Percentiles rank a stretch among this genome's conserved stretches.
Evolutionary conservation across 2,113 vertebrate genomes (phyloP).

Genomic region (Gavia stellata): DNA sequence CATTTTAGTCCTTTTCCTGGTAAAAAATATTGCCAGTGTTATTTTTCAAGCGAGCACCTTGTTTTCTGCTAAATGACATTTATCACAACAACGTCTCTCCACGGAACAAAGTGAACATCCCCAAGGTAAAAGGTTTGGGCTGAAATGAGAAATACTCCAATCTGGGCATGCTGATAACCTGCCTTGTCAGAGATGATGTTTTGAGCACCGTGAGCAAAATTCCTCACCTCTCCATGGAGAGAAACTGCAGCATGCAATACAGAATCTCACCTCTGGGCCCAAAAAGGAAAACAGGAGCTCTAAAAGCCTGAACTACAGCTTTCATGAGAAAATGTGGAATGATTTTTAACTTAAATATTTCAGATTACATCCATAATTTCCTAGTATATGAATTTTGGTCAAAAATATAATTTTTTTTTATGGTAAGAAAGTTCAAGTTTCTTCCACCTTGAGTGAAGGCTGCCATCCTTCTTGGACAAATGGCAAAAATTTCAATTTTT

Average conservation of each 20-base stretch:
- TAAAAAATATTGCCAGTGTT: not conserved
- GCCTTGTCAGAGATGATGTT: not conserved
- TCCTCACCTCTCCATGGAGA: not conserved
- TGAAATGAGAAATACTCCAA: not conserved
- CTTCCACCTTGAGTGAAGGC: not conserved
- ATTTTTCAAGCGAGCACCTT: not conserved
- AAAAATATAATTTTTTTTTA: not conserved
- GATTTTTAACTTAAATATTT: not conserved
- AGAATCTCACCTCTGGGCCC: not conserved
- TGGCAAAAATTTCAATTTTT: not conserved
- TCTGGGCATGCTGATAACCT: not conserved
- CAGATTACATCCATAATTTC: not conserved
- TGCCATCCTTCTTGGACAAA: not conserved
- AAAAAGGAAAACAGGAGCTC: not conserved
- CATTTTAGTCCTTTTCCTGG: not conserved
- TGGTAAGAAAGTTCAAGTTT: not conserved
- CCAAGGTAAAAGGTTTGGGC: not conserved
- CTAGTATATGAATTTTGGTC: not conserved
- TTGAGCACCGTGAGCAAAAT: not conserved
- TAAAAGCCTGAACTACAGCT: not conserved
- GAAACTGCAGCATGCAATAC: not conserved
- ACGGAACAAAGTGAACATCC: not conserved
- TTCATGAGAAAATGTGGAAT: not conserved
- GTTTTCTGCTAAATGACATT: not conserved
- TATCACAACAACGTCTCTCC: not conserved